Evolutionary conservation across 2,113 vertebrate species (phyloP).

Genomic region (Ancistrus triradiatus): DNA sequence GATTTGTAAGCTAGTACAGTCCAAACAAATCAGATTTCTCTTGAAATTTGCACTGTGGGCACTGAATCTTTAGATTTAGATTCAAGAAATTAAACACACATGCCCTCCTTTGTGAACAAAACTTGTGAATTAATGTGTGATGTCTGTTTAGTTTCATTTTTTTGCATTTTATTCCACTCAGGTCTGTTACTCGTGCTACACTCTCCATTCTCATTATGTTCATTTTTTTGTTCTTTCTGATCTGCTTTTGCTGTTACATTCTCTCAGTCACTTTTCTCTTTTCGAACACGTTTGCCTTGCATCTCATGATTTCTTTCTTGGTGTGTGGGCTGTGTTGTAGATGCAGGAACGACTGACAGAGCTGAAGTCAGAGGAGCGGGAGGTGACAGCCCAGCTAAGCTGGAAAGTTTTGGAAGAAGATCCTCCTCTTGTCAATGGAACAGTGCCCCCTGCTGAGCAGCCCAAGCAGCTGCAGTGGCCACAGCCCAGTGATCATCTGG

Average conservation of each 20-base stretch:
- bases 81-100: no score
- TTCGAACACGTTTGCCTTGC: neutral
- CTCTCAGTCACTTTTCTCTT: neutral
- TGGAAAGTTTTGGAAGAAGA: conserved; percentile 75
- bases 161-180: no score
- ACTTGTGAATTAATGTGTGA: no score
- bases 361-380: conserved; percentile 78
- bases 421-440: conserved; percentile 81
- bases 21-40: no score
- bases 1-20: no score
- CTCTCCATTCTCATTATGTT: neutral
- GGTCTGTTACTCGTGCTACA: no score
- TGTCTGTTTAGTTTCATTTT: no score
- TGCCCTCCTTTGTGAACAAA: no score
- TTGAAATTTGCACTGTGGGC: neutral
- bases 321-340: conserved; percentile 54
- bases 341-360: conserved; percentile 82
- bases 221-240: neutral
- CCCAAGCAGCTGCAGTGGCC: conserved; percentile 42
- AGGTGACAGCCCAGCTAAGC: conserved; percentile 72
- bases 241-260: neutral
- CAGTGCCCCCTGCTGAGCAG: conserved; percentile 45
- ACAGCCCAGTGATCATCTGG: conserved; percentile 47
- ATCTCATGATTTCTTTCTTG: neutral
- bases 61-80: no score